Base-by-base conservation (phyloP, 2,797 vertebrate genomes). In the Poliocrania exsul region DNA sequence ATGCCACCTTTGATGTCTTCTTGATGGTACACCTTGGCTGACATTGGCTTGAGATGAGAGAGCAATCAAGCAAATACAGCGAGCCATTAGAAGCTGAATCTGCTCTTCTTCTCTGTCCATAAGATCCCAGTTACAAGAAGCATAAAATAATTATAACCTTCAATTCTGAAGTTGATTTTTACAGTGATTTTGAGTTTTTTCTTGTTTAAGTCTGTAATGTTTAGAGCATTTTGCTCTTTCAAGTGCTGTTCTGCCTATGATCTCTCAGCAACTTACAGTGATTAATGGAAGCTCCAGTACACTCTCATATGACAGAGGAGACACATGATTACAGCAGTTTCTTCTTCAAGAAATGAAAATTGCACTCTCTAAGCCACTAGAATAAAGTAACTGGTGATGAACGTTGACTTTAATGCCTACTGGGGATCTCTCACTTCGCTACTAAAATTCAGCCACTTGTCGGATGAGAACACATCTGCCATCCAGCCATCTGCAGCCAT, bases 311-410 rank as follows among this genome's bases (percentile, higher is more conserved):
- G 91, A 81, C 54, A 87, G 35, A 81, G 38, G 5, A 96, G 84
- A 81, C 69, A 67, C 17, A 66, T 44, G 21, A 93, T 87, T 93
- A 75, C 65, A 81, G 87, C 75, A 90, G 74, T 83, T 95, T 81
- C 62, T 94, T 78, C 89, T 95, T 93, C 75, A 81, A 91, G 40
- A 94, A 93, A 91, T 90, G 62, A 95, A 96, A 97, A 93, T 86
- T 95, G n/a, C 73, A 75, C 89, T 90, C 87, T 88, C 77, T 74
- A 62, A 94, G 53, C 58, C 66, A 84, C 93, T 91, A 83, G 92
- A 92, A 81, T 88, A 86, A 88, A 94, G 58, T 60, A 95, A 91
- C 66, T 86, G 77, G 71, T 93, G 94, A 96, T 92, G 89, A 93
- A 86, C 46, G 1, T 54, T 81, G 70, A 92, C 89, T 94, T 92